Evolutionary conservation across 2,888 invertebrate species (phyloP), one percentile per base, ranked within the genome.

Genomic region (Tuberolachnus salignus): DNA sequence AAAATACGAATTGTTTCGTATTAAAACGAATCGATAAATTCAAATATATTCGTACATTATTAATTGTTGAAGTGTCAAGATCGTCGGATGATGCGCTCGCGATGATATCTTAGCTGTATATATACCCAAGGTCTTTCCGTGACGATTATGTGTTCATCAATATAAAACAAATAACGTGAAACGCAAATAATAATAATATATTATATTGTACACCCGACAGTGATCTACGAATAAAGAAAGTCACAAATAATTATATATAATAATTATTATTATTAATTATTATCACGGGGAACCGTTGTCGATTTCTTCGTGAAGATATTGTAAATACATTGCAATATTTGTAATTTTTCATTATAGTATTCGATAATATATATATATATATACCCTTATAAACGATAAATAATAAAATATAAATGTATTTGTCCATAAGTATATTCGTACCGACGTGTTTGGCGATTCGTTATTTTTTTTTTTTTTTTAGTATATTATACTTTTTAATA

Each of bases 61-160:
- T 16, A 26, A 26, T n/a, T 14, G 10, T 26, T 8, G n/a, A 34
- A 4, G 4, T 70, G 57, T 57, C 57, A 46, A 71, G n/a, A 46
- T 57, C 14, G 23, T 53, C 19, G 16, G 14, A 21, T n/a, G 4
- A 70, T 16, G n/a, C 9, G n/a, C 57, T 44, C 44, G 19, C 64
- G 23, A 71, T 44, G 11, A 14, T 34, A 34, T 4, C 6, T 4
- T 34, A 4, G 6, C 14, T 23, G 23, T 11, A 1, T 10, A 70
- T 34, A 34, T 34, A 34, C 34, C 34, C 70, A 57, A 71, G 57
- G 70, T 71, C 57, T 23, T 71, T 71, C 70, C 70, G 57, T 34
- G 34, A 6, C 34, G 34, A 34, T n/a, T n/a, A n/a, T 19, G 21
- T 46, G 42, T 44, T 71, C 57, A 23, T 55, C 21, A 8, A 53